Evolutionary conservation across 2,888 invertebrate species (phyloP).

Genomic region (Argyra leucocephala): DNA sequence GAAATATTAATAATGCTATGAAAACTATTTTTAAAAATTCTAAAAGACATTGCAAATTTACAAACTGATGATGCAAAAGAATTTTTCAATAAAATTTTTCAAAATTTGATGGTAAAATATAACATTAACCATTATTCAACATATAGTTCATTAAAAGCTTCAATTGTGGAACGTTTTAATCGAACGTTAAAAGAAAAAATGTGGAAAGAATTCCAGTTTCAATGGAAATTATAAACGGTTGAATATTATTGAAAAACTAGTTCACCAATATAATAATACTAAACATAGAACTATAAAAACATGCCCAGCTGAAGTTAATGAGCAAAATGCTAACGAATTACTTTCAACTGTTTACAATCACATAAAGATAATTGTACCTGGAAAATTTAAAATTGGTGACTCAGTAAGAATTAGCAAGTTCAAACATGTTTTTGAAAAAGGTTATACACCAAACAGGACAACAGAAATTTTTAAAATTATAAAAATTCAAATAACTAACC

Average conservation of each 20-base stretch:
- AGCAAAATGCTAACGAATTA: not conserved
- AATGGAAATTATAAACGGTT: slow-evolving; percentile 28
- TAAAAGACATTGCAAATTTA: slow-evolving; percentile 9
- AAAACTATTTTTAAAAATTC: not conserved
- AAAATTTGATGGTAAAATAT: slow-evolving; percentile 25
- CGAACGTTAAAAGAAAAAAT: slow-evolving; percentile 26
- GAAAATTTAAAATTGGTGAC: slow-evolving; percentile 1
- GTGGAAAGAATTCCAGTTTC: slow-evolving; percentile 26
- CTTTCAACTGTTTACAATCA: slow-evolving; percentile 10
- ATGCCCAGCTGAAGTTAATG: slow-evolving; percentile 26
- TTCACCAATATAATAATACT: slow-evolving; percentile 24
- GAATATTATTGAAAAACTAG: slow-evolving; percentile 21
- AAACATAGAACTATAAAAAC: slow-evolving; percentile 26
- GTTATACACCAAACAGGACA: slow-evolving; percentile 30
- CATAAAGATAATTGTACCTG: not conserved
- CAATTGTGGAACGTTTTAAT: slow-evolving; percentile 27
- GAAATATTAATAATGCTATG: not conserved
- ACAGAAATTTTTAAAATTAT: slow-evolving; percentile 29
- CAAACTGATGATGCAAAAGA: slow-evolving; percentile 24
- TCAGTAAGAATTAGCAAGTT: not conserved
- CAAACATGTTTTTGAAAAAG: slow-evolving; percentile 19
- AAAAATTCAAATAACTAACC: slow-evolving; percentile 27
- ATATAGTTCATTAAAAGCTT: slow-evolving; percentile 24
- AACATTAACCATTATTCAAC: slow-evolving; percentile 18
- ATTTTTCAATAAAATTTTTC: slow-evolving; percentile 27